These are phyloP conservation scores for Serripes groenlandicus DNA, from an alignment of 2,888 invertebrate species.

Conservation along the genomic window DNA sequence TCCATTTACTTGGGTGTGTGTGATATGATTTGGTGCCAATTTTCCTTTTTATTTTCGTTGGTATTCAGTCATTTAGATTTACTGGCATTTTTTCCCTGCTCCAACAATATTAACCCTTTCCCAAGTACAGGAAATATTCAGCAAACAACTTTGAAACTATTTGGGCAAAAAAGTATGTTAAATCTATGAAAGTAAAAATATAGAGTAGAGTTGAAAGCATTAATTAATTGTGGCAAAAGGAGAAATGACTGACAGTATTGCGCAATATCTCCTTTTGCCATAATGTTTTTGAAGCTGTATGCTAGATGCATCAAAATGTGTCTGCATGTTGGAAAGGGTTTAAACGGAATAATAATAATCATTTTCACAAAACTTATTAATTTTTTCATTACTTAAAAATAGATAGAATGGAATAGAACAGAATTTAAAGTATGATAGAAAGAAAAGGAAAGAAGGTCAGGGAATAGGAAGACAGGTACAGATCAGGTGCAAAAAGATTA, in stretches of 20 bases:
- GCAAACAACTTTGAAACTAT: neutral
- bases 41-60: neutral
- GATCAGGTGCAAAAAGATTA: too few species aligned
- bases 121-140: neutral
- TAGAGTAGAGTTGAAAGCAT: neutral
- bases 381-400: too few species aligned
- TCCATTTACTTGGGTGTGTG: constrained; percentile 33
- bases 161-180: neutral
- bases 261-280: neutral
- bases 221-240: neutral
- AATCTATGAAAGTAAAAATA: neutral
- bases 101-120: neutral
- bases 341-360: too few species aligned
- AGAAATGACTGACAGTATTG: neutral
- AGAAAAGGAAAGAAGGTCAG: too few species aligned
- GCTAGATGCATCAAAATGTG: neutral
- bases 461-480: too few species aligned
- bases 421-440: too few species aligned
- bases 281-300: neutral
- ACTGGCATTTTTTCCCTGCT: neutral
- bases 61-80: neutral
- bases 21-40: constrained; percentile 30
- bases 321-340: neutral
- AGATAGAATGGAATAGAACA: too few species aligned
- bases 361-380: too few species aligned